Evolutionary conservation across 1,140 invertebrate species (phyloP).

Genomic region (Drosophila pandora): DNA sequence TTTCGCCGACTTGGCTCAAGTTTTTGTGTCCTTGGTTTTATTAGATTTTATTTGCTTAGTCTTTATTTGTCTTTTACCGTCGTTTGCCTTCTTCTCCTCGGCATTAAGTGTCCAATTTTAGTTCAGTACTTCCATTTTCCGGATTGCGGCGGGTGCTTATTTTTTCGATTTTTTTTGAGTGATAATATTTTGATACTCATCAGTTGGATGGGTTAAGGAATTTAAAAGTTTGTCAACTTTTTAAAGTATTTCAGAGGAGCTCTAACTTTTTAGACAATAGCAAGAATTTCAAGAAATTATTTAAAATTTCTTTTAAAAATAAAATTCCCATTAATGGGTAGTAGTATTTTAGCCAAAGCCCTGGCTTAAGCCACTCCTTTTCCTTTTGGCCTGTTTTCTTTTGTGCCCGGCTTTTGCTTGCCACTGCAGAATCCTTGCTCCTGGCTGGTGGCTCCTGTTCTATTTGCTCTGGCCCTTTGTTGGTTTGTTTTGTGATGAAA

Average conservation of each 20-base stretch:
- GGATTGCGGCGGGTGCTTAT: slow-evolving; percentile 7
- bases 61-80: slow-evolving; percentile 73
- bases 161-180: slow-evolving; percentile 22
- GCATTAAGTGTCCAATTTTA: slow-evolving; percentile 71
- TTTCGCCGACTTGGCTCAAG: slow-evolving; percentile 55
- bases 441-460: slow-evolving; percentile 45
- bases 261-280: too few species aligned
- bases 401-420: slow-evolving; percentile 34
- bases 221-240: neutral
- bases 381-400: slow-evolving; percentile 29
- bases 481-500: slow-evolving; percentile 68
- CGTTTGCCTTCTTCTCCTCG: slow-evolving; percentile 29
- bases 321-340: slow-evolving; percentile 1
- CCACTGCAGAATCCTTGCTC: slow-evolving; percentile 47
- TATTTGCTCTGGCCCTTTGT: slow-evolving; percentile 78
- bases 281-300: too few species aligned
- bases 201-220: neutral
- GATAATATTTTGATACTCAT: slow-evolving; percentile 43
- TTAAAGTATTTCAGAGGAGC: neutral
- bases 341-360: neutral
- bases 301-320: too few species aligned
- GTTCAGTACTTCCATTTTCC: slow-evolving; percentile 18
- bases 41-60: slow-evolving; percentile 82
- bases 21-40: slow-evolving; percentile 73
- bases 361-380: neutral